These are phyloP conservation scores for Morone chrysops DNA, from an alignment of 2,113 vertebrate species.

Conservation along the genomic window DNA sequence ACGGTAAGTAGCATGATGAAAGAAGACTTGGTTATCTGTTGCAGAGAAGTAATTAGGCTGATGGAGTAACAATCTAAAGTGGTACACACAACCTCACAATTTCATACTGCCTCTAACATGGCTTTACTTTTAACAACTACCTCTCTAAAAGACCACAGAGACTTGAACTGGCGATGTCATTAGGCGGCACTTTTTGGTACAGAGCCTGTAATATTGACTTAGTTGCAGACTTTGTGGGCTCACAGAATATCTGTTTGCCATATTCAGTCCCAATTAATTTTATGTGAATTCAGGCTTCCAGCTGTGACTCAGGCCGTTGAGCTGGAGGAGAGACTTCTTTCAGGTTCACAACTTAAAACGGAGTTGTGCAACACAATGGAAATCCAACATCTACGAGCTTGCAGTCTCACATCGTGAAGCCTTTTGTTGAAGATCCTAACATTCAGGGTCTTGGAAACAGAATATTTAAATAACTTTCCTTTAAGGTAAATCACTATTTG, in stretches of 20 bases:
- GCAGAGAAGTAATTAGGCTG: background rate
- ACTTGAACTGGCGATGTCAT: constrained; percentile 40
- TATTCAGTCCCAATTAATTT: background rate
- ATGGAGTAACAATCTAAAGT: background rate
- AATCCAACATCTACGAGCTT: background rate
- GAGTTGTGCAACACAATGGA: background rate
- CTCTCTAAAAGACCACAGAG: constrained; percentile 3
- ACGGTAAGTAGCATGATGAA: background rate
- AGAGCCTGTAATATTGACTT: constrained; percentile 18
- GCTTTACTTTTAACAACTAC: constrained; percentile 17
- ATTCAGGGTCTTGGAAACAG: background rate
- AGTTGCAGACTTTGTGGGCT: constrained; percentile 49
- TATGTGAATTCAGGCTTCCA: constrained; percentile 19
- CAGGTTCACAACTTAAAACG: background rate
- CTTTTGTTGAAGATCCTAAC: background rate
- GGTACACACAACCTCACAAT: background rate
- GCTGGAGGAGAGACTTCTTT: background rate
- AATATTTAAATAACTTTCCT: background rate
- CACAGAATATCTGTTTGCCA: background rate
- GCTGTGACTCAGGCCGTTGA: constrained; percentile 5
- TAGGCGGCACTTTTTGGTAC: constrained; percentile 18
- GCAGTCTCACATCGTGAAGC: background rate
- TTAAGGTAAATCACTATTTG: background rate
- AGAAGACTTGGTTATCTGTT: constrained; percentile 6
- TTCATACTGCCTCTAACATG: background rate